These are phyloP conservation scores for Cordilura impudica DNA, from an alignment of 2,888 invertebrate genomes.

Conservation along the genomic window DNA sequence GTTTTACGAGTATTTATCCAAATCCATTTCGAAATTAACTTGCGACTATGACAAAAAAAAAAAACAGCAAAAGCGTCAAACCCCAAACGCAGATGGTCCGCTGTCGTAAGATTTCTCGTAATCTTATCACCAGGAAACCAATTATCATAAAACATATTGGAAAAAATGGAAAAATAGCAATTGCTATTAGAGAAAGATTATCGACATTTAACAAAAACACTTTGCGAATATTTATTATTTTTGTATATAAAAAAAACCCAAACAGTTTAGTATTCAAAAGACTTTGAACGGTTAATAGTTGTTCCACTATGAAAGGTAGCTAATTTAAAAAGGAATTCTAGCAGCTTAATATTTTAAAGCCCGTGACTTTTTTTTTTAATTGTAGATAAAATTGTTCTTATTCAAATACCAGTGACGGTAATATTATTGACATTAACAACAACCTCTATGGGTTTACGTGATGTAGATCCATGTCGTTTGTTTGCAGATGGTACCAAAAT, in stretches of 20 bases:
- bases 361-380: too few species aligned
- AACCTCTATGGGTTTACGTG: not conserved
- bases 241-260: not conserved
- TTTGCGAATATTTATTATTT: not conserved
- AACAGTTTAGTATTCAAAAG: not conserved
- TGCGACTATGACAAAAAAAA: not conserved
- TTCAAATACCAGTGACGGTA: not conserved
- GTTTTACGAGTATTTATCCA: too few species aligned
- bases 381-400: not conserved
- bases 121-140: not conserved
- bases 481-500: slow-evolving; percentile 69
- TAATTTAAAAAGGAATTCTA: too few species aligned
- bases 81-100: not conserved
- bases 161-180: not conserved
- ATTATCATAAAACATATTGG: not conserved
- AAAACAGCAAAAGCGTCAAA: not conserved
- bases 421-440: not conserved
- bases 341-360: too few species aligned
- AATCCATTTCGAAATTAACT: not conserved
- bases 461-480: slow-evolving; percentile 67
- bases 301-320: too few species aligned
- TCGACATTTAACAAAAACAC: not conserved
- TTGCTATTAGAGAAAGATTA: not conserved
- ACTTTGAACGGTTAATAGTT: slow-evolving; percentile 35
- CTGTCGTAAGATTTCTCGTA: not conserved